Evolutionary conservation across 2,888 invertebrate genomes (phyloP).

Genomic region (Erebia ligea): DNA sequence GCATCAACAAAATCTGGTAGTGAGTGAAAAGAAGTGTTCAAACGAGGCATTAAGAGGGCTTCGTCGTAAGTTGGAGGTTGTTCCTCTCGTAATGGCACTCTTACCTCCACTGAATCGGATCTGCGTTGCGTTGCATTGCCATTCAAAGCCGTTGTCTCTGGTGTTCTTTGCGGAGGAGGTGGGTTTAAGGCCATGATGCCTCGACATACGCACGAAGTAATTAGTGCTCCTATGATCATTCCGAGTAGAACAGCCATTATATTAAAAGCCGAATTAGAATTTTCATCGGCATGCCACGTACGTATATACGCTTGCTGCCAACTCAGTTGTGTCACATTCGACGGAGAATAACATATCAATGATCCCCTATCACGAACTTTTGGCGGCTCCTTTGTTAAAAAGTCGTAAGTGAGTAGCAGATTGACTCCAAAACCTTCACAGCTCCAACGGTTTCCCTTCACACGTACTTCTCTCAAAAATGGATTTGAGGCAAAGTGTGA

Average conservation of each 20-base stretch:
- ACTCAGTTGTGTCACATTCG: slow-evolving; percentile 84
- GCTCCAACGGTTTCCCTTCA: slow-evolving; percentile 90
- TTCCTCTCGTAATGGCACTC: slow-evolving; percentile 68
- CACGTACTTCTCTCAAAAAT: slow-evolving; percentile 81
- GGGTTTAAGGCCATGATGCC: slow-evolving; percentile 73
- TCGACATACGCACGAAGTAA: slow-evolving; percentile 83
- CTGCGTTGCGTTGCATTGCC: slow-evolving; percentile 53
- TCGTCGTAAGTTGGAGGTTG: slow-evolving; percentile 89
- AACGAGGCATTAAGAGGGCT: slow-evolving; percentile 88
- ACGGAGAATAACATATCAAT: slow-evolving; percentile 87
- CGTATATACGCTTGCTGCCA: slow-evolving; percentile 88
- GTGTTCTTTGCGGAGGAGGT: slow-evolving; percentile 56
- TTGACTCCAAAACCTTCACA: slow-evolving; percentile 86
- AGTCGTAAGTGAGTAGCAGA: slow-evolving; percentile 84
- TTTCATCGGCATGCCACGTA: slow-evolving; percentile 82
- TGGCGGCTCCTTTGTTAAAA: slow-evolving; percentile 80
- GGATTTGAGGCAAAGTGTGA: slow-evolving; percentile 85
- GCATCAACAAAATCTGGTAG: slow-evolving; percentile 74
- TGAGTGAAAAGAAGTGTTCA: slow-evolving; percentile 85
- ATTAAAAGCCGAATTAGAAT: slow-evolving; percentile 74
- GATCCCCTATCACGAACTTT: slow-evolving; percentile 71
- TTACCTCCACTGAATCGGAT: slow-evolving; percentile 61
- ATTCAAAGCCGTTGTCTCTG: slow-evolving; percentile 72
- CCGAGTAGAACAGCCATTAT: slow-evolving; percentile 81
- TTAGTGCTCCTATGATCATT: slow-evolving; percentile 78